Conservation (phyloP, 2,797 vertebrate genomes). For the Antennarius maculatus region DNA sequence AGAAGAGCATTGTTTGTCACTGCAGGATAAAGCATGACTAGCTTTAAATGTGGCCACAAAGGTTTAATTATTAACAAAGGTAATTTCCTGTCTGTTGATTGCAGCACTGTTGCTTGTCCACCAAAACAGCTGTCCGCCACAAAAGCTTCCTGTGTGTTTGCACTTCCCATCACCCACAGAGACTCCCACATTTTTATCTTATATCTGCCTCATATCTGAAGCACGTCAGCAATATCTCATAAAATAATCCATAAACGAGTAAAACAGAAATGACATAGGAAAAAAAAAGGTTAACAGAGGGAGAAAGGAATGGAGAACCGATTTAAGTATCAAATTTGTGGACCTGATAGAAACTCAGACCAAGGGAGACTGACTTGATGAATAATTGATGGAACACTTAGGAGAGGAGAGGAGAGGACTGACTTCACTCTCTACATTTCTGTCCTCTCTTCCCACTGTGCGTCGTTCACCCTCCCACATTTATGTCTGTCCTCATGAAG, state of each 20-base stretch:
- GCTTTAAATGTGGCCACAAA: not conserved
- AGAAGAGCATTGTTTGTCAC: not conserved
- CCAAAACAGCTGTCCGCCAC: not conserved
- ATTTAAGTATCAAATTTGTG: slow-evolving; percentile 30
- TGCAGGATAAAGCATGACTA: not conserved
- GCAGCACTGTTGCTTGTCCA: not conserved
- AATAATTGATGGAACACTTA: slow-evolving; percentile 57
- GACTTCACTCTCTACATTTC: not conserved
- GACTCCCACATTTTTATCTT: not conserved
- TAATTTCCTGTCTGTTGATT: slow-evolving; percentile 22
- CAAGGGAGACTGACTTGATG: slow-evolving; percentile 40
- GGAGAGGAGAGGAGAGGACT: slow-evolving; percentile 1
- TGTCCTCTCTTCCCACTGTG: not conserved
- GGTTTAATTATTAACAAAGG: slow-evolving; percentile 41
- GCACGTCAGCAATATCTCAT: not conserved
- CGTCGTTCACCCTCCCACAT: not conserved
- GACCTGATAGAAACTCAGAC: slow-evolving; percentile 38
- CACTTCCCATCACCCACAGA: not conserved
- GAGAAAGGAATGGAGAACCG: not conserved
- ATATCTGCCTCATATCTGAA: not conserved
- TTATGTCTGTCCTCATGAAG: not conserved
- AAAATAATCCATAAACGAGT: not conserved
- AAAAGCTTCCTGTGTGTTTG: slow-evolving; percentile 10
- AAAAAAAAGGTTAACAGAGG: not conserved
- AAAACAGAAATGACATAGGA: not conserved